Base-by-base conservation (phyloP, 1,140 invertebrate genomes). In the Onthophagus taurus region DNA sequence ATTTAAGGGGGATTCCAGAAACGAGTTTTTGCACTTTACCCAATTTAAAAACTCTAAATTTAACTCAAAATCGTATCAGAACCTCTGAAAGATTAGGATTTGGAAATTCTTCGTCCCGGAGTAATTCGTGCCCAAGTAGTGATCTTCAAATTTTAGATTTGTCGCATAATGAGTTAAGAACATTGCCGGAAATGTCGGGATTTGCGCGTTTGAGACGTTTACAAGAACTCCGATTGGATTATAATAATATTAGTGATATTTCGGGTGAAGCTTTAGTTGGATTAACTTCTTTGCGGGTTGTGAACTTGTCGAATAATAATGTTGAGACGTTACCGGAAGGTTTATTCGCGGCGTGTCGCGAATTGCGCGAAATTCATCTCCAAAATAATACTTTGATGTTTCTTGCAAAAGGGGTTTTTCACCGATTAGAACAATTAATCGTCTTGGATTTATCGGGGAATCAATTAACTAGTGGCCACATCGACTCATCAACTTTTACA, bases 371-470 rank as follows among this genome's bases (percentile, higher is more conserved):
- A 67, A 79, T 91, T 13, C 80, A 89, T 61, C 65, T 89, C 48
- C 81, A 87, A 51, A 76, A 83, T 59, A 90, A 90, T 57, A 81
- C 82, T 12, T 65, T 90, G 11, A 80, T 78, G 51, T 83, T 85
- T 53, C 61, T 92, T 34, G 81, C 85, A 7, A 75, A 76, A 43
- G 83, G 84, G n/a, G 69, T 87, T 11, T 91, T 93, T 62, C 82
- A 85, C 49, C 76, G 81, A 0, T 68, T 95, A 29, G 82, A 88
- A 51, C 81, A 89, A 57, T 68, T 97, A 36, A 70, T 89, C 26
- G 77, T 89, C 7, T 71, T 97, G 21, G 87, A 96, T 64, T 69
- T 94, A 37, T 86, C 86, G 1, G 78, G 83, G 43, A 97, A 97
- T 68, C 78, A 82, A 54, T 69, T 97, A 30, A 81, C 80, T 37